Conservation (phyloP, 2,888 invertebrate species). For the Agonopterix arenella region DNA sequence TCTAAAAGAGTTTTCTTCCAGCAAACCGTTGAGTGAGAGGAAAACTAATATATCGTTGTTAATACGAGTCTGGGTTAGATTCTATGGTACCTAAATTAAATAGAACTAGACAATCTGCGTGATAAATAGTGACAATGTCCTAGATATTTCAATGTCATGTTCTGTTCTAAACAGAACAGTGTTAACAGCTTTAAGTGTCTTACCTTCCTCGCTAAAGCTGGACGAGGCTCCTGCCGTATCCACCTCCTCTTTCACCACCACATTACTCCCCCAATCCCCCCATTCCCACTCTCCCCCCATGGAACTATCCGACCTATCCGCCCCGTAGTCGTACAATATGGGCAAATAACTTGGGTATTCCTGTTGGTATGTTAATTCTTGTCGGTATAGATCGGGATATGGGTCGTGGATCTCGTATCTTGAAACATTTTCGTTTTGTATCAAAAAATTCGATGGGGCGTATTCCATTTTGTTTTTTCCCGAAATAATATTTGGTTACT, state of each 20-base stretch:
- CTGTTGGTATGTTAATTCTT: not conserved
- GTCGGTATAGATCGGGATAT: not conserved
- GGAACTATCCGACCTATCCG: constrained; percentile 12
- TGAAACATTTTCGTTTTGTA: constrained; percentile 18
- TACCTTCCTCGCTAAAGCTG: constrained; percentile 46
- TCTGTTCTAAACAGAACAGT: no score
- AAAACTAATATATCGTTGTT: no score
- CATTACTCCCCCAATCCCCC: constrained; percentile 30
- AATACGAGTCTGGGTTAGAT: no score
- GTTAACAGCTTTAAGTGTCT: constrained; percentile 6
- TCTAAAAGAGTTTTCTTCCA: no score
- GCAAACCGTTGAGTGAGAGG: no score
- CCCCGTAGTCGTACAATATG: constrained; percentile 42
- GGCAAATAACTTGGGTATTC: constrained; percentile 35
- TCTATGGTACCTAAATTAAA: no score
- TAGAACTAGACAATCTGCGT: no score
- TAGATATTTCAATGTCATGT: no score
- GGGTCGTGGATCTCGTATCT: not conserved
- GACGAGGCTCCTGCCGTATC: constrained; percentile 16
- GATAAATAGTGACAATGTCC: no score
- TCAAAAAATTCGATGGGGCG: constrained; percentile 25
- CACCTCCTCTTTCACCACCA: constrained; percentile 43
- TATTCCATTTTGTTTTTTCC: no score
- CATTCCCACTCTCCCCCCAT: constrained; percentile 27
- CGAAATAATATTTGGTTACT: no score